Base-by-base conservation (phyloP, 2,888 invertebrate genomes). In the Brachyptera risi region DNA sequence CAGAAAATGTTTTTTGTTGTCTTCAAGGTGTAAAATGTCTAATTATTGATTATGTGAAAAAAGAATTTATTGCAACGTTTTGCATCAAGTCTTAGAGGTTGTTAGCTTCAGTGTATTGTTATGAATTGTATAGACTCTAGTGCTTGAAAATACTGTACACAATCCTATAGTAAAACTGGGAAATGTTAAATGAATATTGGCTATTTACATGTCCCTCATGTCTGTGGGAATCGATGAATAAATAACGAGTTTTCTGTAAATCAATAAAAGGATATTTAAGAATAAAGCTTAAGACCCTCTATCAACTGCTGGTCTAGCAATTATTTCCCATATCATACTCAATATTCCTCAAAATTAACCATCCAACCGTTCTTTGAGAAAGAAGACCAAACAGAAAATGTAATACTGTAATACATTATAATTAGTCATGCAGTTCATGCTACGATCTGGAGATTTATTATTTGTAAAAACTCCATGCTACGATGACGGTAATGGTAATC, bases 101-200 rank as follows among this genome's bases (percentile, higher is more conserved):
- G 62, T 64, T 64, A 64, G 64, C 62, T 57, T 62, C 54, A 58
- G 58, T 64, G 64, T 64, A 64, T 60, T 62, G 64, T 64, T 64
- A 64, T 60, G 57, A 63, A 51, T 60, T 60, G 60, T 62, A 38
- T 60, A 61, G 61, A 51, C 47, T 37, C 13, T 62, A 64, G 64
- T 42, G 62, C 64, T 64, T 64, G 60, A 59, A 51, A 60, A 60
- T 44, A 59, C 60, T 40, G 40, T 60, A 35, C 38, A 51, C 19
- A n/a, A 38, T 54, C 56, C 54, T 47, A 31, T 50, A 26, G 26
- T 21, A 42, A 56, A 21, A 21, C 27, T 27, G 23, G 40, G 56
- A 26, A 50, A 42, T 38, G 56, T 60, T 27, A 27, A 42, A 26
- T n/a, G 19, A 27, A 37, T 13, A 35, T 26, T 40, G 35, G 24